phyloP scores from a whole-genome alignment of 1,140 invertebrate species.

The Bacillus rossius region DNA sequence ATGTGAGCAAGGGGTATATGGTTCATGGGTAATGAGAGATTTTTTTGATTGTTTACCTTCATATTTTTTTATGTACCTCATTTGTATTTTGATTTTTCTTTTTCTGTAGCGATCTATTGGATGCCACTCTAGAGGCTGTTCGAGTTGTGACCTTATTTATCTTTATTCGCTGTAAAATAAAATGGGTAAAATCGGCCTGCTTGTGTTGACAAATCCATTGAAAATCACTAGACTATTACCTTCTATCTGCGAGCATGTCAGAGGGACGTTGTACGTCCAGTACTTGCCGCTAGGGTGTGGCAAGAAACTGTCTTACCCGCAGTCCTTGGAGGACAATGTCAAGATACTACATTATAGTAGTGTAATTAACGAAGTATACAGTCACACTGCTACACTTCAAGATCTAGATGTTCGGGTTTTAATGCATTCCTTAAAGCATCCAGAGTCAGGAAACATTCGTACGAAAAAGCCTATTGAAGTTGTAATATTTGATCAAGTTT shows the following conservation, averaged over 20 bases:
- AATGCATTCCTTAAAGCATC: slow-evolving; percentile 1
- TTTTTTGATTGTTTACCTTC: too few species aligned
- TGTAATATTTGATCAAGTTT: slow-evolving; percentile 3
- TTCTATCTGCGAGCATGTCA: not conserved
- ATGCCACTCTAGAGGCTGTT: too few species aligned
- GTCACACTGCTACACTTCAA: not conserved
- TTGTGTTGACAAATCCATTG: slow-evolving; percentile 9
- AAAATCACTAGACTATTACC: slow-evolving; percentile 4
- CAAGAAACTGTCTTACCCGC: not conserved
- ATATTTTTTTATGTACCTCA: too few species aligned
- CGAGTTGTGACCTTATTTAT: too few species aligned
- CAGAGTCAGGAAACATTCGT: not conserved
- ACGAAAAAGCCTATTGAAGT: slow-evolving; percentile 8
- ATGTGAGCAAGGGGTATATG: too few species aligned
- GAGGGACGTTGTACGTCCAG: slow-evolving; percentile 11
- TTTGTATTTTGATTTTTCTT: too few species aligned
- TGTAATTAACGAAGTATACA: slow-evolving; percentile 1
- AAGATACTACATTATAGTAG: not conserved
- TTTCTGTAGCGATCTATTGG: too few species aligned
- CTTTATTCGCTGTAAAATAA: too few species aligned
- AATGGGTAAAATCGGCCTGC: slow-evolving; percentile 7
- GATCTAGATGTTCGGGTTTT: slow-evolving; percentile 11
- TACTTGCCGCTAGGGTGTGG: not conserved
- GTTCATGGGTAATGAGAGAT: too few species aligned
- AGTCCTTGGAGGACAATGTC: not conserved